Base-by-base conservation (phyloP, 2,888 invertebrate genomes). In the Endotricha flammealis region DNA sequence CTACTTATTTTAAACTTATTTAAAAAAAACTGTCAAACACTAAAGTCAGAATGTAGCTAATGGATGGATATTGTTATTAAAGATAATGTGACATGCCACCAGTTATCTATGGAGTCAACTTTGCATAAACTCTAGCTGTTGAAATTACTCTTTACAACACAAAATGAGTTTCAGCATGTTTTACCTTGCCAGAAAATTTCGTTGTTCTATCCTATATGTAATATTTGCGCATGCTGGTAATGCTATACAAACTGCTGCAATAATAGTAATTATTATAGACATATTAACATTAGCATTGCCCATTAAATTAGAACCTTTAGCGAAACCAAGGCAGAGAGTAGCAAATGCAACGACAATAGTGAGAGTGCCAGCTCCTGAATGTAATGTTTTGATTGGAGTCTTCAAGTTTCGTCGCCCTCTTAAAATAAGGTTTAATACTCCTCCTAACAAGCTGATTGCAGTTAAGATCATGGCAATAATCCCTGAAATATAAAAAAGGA, bases 231-330 rank as follows among this genome's bases (percentile, higher is more conserved):
- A 20, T 8, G 20, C 20, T 20, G 20, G 20, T n/a, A 20, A 16
- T 13, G 44, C 24, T 22, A 30, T 45, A 13, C 38, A 34, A 8
- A 55, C 34, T 37, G 49, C 20, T 4, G 20, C 20, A 4, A 20
- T 20, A n/a, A 20, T 7, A 4, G 20, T 20, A 6, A 20, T 8
- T 4, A 7, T 20, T 8, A 4, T 4, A 4, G 20, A 20, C 2
- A 20, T 6, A 20, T 3, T 20, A 8, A 20, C 7, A 20, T 20
- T 20, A 20, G 7, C 6, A 20, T 2, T 7, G 6, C 20, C 20
- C n/a, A 20, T 8, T 20, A n/a, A 8, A 20, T 8, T 7, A 20
- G 20, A 2, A 2, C 8, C n/a, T 20, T 20, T 20, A 20, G 8
- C 20, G n/a, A 20, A 20, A 4, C 20, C 20, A 6, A 20, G 6